phyloP scores from a whole-genome alignment of 2,113 vertebrate species.

The Myiozetetes cayanensis region DNA sequence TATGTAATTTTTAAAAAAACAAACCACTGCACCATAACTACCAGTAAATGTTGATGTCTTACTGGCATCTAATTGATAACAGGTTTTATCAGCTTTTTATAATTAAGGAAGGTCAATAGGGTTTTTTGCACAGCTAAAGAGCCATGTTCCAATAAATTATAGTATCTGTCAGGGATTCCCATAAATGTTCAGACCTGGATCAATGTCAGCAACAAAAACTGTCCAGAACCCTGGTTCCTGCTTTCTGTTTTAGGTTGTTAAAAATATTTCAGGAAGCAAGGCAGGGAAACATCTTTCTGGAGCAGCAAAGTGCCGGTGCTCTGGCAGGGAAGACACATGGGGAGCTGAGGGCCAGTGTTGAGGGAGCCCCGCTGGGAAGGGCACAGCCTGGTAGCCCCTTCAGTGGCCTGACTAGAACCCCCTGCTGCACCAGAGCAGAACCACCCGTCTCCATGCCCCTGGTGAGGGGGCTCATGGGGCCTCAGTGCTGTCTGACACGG shows the following conservation, averaged over 20 bases:
- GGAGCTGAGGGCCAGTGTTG: neutral
- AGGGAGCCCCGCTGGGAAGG: neutral
- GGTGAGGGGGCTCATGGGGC: accelerated
- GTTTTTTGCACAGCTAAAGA: neutral
- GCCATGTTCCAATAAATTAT: neutral
- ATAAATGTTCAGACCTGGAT: neutral
- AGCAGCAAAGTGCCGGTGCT: neutral
- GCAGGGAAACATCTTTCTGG: neutral
- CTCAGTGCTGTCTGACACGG: accelerated
- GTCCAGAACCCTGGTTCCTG: neutral
- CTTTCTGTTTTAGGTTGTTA: neutral
- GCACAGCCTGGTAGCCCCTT: neutral
- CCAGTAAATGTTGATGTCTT: neutral
- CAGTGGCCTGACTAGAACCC: neutral
- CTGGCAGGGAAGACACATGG: accelerated
- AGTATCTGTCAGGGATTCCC: neutral
- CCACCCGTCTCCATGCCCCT: accelerated
- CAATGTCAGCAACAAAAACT: neutral
- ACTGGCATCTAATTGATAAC: neutral
- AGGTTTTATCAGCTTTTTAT: neutral
- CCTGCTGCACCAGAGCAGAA: accelerated
- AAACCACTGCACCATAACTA: neutral
- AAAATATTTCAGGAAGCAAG: neutral
- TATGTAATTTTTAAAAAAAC: neutral
- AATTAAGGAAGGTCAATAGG: neutral